Base-by-base conservation (phyloP, 2,797 vertebrate species). In the Pogonophryne albipinna region DNA sequence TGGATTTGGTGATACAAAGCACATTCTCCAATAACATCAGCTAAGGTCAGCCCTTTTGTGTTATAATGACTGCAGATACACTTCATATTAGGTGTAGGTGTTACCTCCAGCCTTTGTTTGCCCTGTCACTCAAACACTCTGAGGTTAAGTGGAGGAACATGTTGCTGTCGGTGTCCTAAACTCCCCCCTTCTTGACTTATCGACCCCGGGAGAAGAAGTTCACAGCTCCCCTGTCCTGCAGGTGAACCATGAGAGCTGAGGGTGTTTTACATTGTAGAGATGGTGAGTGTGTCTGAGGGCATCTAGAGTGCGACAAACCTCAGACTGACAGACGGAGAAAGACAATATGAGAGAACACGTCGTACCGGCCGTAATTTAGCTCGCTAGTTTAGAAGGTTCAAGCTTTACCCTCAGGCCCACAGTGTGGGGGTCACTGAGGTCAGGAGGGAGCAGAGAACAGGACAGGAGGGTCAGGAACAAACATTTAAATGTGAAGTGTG, bases 201-300 rank as follows among this genome's bases (percentile, higher is more conserved):
- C 8, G 19, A 83, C 68, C 64, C 46, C 2, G 47, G 34, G 53
- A 65, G 31, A 46, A 59, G n/a, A 50, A 69, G 78, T 84, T 89
- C 61, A 74, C 20, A 46, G 61, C 67, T 71, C 44, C 27, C 41
- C 45, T 85, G 88, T 88, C 89, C 87, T 79, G 76, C 73, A 82
- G 72, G 27, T 92, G 90, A 92, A 91, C 86, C 86, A 56, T 64
- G 61, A 69, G 68, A 66, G 69, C 49, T 59, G 72, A 67, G 58
- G 77, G 71, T 76, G 85, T 85, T 78, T 80, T 41, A 80, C 69
- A 50, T 45, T 52, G 71, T 66, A 13, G 58, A 68, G 73, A 66
- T 72, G 51, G 73, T 58, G 78, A 86, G 86, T 78, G 86, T 92
- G 89, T 92, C 87, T 83, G 64, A 76, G 86, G 82, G 84, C 87